These are phyloP conservation scores for Microctonus hyperodae DNA, from an alignment of 2,888 invertebrate species.

Conservation along the genomic window DNA sequence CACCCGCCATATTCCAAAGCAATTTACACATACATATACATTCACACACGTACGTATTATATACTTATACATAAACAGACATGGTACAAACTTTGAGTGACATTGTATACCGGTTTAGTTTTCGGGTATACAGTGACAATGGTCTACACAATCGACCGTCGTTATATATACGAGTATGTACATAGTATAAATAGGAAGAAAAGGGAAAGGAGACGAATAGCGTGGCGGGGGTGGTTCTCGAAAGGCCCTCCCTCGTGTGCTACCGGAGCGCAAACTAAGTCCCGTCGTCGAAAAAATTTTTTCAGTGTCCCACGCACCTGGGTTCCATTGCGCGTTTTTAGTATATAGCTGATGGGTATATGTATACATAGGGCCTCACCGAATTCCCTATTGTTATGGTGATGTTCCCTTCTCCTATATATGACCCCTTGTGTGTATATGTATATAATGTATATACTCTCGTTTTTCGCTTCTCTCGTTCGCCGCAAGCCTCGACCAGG, in stretches of 20 bases:
- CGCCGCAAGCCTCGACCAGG: constrained; percentile 47
- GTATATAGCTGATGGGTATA: no score
- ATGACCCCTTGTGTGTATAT: not conserved
- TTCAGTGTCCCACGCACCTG: constrained; percentile 60
- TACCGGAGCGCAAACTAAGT: constrained; percentile 42
- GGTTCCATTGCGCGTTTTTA: constrained; percentile 40
- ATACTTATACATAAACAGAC: not conserved
- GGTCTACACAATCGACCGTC: not conserved
- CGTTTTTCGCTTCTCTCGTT: constrained; percentile 40
- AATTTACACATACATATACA: not conserved
- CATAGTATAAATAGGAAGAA: no score
- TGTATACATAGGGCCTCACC: constrained; percentile 51
- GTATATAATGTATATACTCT: constrained; percentile 7
- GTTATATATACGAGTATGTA: not conserved
- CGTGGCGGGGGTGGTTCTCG: constrained; percentile 56
- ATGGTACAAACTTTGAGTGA: constrained; percentile 7
- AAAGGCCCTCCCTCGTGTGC: constrained; percentile 54
- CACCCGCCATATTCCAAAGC: not conserved
- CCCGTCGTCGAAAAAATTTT: constrained; percentile 44
- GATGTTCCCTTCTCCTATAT: constrained; percentile 43
- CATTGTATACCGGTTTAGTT: constrained; percentile 14
- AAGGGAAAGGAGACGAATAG: constrained; percentile 17
- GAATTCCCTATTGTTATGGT: constrained; percentile 56
- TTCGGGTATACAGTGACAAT: not conserved
- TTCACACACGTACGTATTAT: not conserved